Base-by-base conservation (phyloP, 2,797 vertebrate genomes). In the Denticeps clupeoides region DNA sequence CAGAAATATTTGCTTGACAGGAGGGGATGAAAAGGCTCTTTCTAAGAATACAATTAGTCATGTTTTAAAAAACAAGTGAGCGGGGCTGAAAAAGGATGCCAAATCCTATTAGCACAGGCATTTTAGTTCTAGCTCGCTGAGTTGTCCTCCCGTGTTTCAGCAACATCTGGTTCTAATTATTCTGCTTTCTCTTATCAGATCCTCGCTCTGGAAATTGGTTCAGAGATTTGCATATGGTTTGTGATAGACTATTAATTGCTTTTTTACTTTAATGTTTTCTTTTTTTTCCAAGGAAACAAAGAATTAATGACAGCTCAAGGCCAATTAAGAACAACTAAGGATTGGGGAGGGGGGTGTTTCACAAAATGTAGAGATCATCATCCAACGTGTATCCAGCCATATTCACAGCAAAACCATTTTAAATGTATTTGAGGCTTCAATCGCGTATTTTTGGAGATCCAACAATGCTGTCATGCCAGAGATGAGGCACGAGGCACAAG, bases 121-220 rank as follows among this genome's bases (percentile, higher is more conserved):
- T 81, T 77, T 78, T 72, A 73, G 81, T 81, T 82, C 78, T 75
- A 73, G 78, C 76, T 79, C 79, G 81, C 59, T 82, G 80, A 81
- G 76, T 75, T 68, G 55, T 74, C 68, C 70, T 72, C 63, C 72
- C 74, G 71, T 60, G 47, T 77, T 77, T 78, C 60, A 66, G 63
- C 59, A 82, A 81, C 82, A 83, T 82, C 84, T 84, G 82, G 79
- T 73, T 75, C 71, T 76, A 77, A 82, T 83, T 83, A 84, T 67
- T 78, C 70, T 81, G 67, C 62, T 58, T 73, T 75, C 68, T 74
- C 72, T 78, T 73, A 81, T 78, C 69, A 55, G 73, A 72, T 74
- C 71, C 75, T 73, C 70, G 57, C 56, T 52, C 65, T 61, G 47
- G 41, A 28, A 56, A 55, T 52, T 57, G 65, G 68, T 71, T 65